Evolutionary conservation across 2,888 invertebrate species (phyloP), one percentile per base, ranked within the genome.

Genomic region (Epinotia demarniana): DNA sequence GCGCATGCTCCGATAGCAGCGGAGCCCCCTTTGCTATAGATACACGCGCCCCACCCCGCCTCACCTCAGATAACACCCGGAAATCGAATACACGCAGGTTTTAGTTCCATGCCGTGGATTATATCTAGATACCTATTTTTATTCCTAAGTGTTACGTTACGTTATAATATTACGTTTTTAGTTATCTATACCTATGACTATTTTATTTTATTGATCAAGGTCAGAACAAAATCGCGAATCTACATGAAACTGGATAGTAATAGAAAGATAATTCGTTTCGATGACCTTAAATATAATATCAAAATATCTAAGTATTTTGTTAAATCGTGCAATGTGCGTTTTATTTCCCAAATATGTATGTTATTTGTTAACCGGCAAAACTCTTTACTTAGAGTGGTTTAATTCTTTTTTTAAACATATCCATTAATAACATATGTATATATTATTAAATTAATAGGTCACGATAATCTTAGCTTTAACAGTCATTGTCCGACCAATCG

Each of bases 291-390:
- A 79, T 81, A 82, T 81, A 78, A 69, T 76, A 82, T 79, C 72
- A 77, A 82, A 71, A 82, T 77, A n/a, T 78, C 80, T 61, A 69
- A 63, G 43, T 68, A 69, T 43, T 63, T 53, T 63, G 80, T 75
- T 71, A 79, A 73, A 78, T 74, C 77, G 79, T 81, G 82, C 83
- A 63, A 76, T 88, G 88, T 89, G 89, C 88, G 89, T 85, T 82
- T 80, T 80, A 79, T 85, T 87, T 80, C 79, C 78, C 78, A 80
- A 84, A 84, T 86, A 87, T 88, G 86, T 87, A n/a, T 78, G 60
- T 64, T 23, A 27, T 39, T 12, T 23, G 49, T 69, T 69, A 53
- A 18, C 61, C 61, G 43, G 63, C 18, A n/a, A 62, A 71, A 75
- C 66, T 66, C 60, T 71, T 60, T 57, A 9, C 9, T 16, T 3